Base-by-base conservation (phyloP, 2,888 invertebrate species). In the Hirtodrosophila cameraria region DNA sequence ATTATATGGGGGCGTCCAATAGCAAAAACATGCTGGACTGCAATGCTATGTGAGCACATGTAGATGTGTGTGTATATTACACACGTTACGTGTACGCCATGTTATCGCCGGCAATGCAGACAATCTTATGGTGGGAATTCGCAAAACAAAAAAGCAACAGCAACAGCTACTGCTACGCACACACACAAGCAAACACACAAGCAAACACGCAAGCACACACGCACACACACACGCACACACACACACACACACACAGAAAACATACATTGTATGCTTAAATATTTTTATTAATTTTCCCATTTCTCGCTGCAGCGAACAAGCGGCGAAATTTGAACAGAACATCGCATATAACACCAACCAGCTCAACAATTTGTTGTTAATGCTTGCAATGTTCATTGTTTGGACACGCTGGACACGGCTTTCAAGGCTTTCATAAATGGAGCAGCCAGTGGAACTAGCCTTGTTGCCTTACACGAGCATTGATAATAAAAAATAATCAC, bases 231-330 rank as follows among this genome's bases (percentile, higher is more conserved):
- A 9, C 39, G 33, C 25, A 31, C 9, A 27, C 30, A 27, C 36
- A 31, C 30, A 30, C 33, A 12, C 7, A 16, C 3, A 33, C 8
- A 27, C 50, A 58, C 27, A n/a, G 31, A 20, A 43, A 28, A 33
- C 27, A 39, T 58, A 45, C 23, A 23, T 23, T 23, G 23, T 23
- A 43, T 55, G 59, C 82, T 75, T 78, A 55, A 78, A 81, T 75
- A 65, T 78, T 81, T 71, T 85, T 85, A 82, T 85, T 84, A 64
- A 81, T 79, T 70, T 77, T 69, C 23, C 33, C 63, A 39, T 31
- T 53, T 33, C 23, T 20, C 20, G 20, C 25, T 39, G 27, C 41
- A 50, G 31, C 38, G 38, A 31, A 48, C 18, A 27, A 15, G 25
- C 45, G 16, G 55, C 30, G 13, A 36, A 42, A 41, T 48, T 57